Evolutionary conservation across 2,113 vertebrate genomes (phyloP), one percentile per base, ranked within the genome.

Genomic region (Thunnus thynnus): DNA sequence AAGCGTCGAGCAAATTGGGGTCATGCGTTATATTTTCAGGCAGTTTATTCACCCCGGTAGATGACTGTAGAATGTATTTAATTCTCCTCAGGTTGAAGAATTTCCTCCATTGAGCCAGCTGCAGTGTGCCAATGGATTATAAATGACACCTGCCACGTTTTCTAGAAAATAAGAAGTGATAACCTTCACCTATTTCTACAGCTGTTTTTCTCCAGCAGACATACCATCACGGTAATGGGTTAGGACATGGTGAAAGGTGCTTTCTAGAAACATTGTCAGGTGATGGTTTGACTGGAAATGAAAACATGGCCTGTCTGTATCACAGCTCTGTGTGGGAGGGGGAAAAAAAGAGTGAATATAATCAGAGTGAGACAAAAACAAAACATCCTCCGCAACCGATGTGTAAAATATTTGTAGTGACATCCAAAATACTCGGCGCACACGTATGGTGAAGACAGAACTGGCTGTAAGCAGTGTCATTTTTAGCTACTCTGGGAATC

Each of bases 331-430:
- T 0, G 5, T 52, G 52, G 50, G 27, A 32, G 62, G 41, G 46
- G 20, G 12, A 52, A 64, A 41, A 51, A 76, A 27, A 17, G 14
- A 47, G 32, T 4, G 44, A 72, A 88, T 70, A 72, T 70, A 87
- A 82, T 78, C 69, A 55, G 25, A 84, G 72, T 30, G 12, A 73
- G 70, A 83, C 66, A 58, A 63, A 74, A 87, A 75, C 36, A 83
- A 88, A 87, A 83, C 70, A 72, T 70, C 69, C 50, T 61, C 72
- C 61, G 22, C 74, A 63, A 17, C 73, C 41, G 10, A 76, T 87
- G 70, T 85, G 86, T 73, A 76, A 78, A 89, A 86, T 80, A 86
- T 90, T 78, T 80, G 80, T 63, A 48, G 80, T 81, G 84, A 86
- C 82, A 84, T 84, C 69, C 82, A 84, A 85, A 87, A 78, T 74